Conservation (phyloP, 2,888 invertebrate genomes). For the Megamerina dolium region DNA sequence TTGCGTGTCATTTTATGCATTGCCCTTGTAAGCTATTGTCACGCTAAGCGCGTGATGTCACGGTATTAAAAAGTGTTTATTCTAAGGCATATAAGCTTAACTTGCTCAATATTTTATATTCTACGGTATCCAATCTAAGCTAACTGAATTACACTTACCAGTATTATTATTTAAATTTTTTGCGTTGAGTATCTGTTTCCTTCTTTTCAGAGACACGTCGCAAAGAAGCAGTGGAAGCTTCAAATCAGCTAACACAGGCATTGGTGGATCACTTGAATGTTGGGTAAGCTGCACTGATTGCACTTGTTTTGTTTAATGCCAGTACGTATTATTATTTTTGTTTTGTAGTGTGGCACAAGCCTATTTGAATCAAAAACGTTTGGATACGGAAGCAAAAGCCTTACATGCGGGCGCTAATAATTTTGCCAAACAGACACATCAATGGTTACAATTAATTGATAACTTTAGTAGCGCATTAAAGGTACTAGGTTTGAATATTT, state of each 20-base stretch:
- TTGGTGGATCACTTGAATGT: constrained; percentile 96
- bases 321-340: too few relatives aligned
- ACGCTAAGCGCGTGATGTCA: too few relatives aligned
- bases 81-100: too few relatives aligned
- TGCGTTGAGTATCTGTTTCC: too few relatives aligned
- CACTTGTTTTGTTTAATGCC: not conserved
- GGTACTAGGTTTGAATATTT: constrained; percentile 28
- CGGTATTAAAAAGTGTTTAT: too few relatives aligned
- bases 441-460: constrained; percentile 91
- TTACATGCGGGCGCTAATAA: constrained; percentile 89
- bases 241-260: constrained; percentile 87
- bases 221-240: constrained; percentile 88
- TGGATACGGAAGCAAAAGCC: constrained; percentile 95
- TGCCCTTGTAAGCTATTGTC: too few relatives aligned
- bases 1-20: too few relatives aligned
- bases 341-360: constrained; percentile 81
- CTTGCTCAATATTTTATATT: too few relatives aligned
- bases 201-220: constrained; percentile 72
- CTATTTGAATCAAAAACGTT: constrained; percentile 93
- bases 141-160: too few relatives aligned
- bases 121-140: too few relatives aligned
- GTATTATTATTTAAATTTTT: too few relatives aligned
- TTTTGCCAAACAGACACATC: constrained; percentile 93
- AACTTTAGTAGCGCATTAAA: constrained; percentile 81
- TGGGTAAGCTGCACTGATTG: too few relatives aligned